These are phyloP conservation scores for Cryptophagus acutangulus DNA, from an alignment of 2,888 invertebrate species.

Conservation along the genomic window DNA sequence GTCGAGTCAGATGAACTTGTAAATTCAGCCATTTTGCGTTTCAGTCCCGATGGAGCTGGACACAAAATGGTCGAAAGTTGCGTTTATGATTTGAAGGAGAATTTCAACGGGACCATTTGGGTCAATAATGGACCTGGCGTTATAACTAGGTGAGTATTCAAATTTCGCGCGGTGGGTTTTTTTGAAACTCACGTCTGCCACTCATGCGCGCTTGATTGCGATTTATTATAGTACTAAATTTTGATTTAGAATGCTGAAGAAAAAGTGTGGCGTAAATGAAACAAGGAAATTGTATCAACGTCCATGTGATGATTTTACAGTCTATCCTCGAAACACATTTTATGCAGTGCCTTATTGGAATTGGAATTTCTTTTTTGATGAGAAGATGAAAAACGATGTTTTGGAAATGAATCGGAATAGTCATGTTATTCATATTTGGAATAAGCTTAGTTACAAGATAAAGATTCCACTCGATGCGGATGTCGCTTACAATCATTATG, in stretches of 20 bases:
- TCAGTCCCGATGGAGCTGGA: constrained; percentile 52
- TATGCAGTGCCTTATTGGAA: constrained; percentile 62
- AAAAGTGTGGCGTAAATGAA: constrained; percentile 53
- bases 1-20: constrained; percentile 56
- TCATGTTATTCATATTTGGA: constrained; percentile 56
- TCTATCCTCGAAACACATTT: constrained; percentile 59
- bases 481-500: constrained; percentile 51
- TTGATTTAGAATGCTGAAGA: constrained; percentile 54
- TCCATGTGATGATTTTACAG: constrained; percentile 59
- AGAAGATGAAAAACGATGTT: constrained; percentile 43
- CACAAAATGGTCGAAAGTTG: constrained; percentile 56
- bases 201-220: too few relatives aligned
- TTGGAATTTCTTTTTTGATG: constrained; percentile 59
- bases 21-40: constrained; percentile 64
- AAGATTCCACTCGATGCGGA: constrained; percentile 30
- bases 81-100: constrained; percentile 51
- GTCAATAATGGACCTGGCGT: constrained; percentile 63
- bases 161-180: too few relatives aligned
- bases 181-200: too few relatives aligned
- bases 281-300: constrained; percentile 54
- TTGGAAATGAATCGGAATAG: constrained; percentile 45
- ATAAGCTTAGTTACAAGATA: constrained; percentile 40
- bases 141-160: constrained; percentile 63
- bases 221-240: too few relatives aligned
- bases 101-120: constrained; percentile 56